Evolutionary conservation across 2,113 vertebrate species (phyloP).

Genomic region (Chinchilla lanigera): DNA sequence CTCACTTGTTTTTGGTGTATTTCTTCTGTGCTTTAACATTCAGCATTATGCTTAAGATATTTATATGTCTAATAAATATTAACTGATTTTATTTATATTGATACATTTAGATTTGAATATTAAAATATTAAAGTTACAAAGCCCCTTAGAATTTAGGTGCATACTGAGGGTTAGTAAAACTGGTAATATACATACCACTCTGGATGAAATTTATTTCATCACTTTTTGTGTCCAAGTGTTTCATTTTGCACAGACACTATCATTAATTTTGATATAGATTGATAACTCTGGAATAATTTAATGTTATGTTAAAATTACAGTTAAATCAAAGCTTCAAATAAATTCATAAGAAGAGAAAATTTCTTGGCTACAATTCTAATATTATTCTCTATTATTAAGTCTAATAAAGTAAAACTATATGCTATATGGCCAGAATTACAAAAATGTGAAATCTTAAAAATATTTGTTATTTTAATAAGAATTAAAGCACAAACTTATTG

Average conservation of each 20-base stretch:
- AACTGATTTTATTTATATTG: not conserved
- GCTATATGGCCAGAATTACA: not conserved
- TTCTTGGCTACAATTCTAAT: not conserved
- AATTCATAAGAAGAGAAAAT: not conserved
- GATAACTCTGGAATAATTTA: not conserved
- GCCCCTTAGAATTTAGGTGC: not conserved
- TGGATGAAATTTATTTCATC: not conserved
- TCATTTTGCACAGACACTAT: not conserved
- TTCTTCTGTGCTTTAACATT: not conserved
- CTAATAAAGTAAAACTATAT: not conserved
- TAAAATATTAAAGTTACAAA: conserved; percentile 3
- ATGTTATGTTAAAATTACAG: not conserved
- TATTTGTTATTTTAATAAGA: not conserved
- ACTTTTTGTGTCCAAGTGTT: not conserved
- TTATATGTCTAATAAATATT: not conserved
- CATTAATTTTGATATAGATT: conserved; percentile 18
- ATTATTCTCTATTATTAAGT: not conserved
- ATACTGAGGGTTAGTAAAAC: not conserved
- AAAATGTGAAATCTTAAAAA: not conserved
- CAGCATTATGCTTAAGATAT: not conserved
- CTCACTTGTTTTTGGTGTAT: not conserved
- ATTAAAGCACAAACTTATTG: not conserved
- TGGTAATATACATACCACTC: not conserved
- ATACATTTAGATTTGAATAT: not conserved
- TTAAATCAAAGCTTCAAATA: not conserved